Percentiles rank a stretch among this genome's conserved stretches.
Evolutionary conservation across 2,888 invertebrate species (phyloP).

Genomic region (Lydus trimaculatus): DNA sequence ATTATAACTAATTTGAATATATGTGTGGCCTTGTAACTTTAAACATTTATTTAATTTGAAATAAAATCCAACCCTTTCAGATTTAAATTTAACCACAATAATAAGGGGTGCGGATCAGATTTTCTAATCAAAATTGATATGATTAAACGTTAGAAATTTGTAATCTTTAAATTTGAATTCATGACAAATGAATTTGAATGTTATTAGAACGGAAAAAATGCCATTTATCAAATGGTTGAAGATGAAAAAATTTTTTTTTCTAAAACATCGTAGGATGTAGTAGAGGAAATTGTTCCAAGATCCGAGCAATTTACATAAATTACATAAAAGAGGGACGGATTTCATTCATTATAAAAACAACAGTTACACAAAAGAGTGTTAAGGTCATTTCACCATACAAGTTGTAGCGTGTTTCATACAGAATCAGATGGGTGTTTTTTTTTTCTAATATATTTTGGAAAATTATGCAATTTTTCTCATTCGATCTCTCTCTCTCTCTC

Average conservation of each 20-base stretch:
- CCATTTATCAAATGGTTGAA: not conserved
- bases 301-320: slow-evolving; percentile 9
- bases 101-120: too few relatives aligned
- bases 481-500: not conserved
- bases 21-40: too few relatives aligned
- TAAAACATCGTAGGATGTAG: not conserved
- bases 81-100: too few relatives aligned
- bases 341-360: slow-evolving; percentile 8
- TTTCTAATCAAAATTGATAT: too few relatives aligned
- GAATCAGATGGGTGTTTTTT: not conserved
- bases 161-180: too few relatives aligned
- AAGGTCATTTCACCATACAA: not conserved
- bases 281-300: slow-evolving; percentile 5
- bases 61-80: not conserved
- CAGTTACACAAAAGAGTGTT: slow-evolving; percentile 10
- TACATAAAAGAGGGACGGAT: slow-evolving; percentile 5
- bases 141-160: too few relatives aligned
- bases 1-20: not conserved
- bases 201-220: not conserved
- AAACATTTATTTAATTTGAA: not conserved
- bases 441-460: not conserved
- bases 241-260: not conserved
- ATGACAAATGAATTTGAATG: too few relatives aligned
- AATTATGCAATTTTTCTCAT: not conserved
- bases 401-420: not conserved